Base-by-base conservation (phyloP, 1,140 invertebrate genomes). In the Tetramorium simillimum region DNA sequence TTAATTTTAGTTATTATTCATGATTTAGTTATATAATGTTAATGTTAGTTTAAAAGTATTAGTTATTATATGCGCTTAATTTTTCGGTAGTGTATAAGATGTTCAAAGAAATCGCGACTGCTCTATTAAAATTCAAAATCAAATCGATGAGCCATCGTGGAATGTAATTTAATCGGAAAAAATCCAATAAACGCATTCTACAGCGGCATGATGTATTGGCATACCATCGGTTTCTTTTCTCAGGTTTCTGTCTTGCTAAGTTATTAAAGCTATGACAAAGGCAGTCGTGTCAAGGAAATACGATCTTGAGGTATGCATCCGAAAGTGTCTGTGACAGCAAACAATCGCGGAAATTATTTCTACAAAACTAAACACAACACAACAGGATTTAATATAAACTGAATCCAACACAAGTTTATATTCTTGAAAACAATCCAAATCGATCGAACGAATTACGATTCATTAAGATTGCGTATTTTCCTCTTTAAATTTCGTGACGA, bases 151-250 rank as follows among this genome's bases (percentile, higher is more conserved):
- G 90, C 91, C 81, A 90, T 85, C 28, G 78, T 56, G 92, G 93
- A 94, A 94, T 94, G 93, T 91, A 94, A 94, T 94, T 93, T 93
- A 90, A 93, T 92, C 91, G 91, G 60, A 85, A 93, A 93, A 93
- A 95, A 94, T 94, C 92, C 93, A 95, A 95, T 94, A 94, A 94
- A 92, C 92, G 93, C 92, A 94, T 95, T 94, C 94, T 86, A 75
- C 40, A 58, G 62, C 81, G 84, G 58, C 89, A 70, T 58, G 78
- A 37, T 75, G 56, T 90, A 90, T 91, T 91, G 90, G 82, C 89
- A 91, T 90, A 88, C 90, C 88, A 73, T 87, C 70, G 78, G 89
- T 91, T 90, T 88, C 82, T 91, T 90, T 88, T 84, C 62, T 86
- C 86, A 18, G 37, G 69, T 69, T 72, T 72, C 51, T n/a, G 33